Conservation (phyloP, 1,140 invertebrate genomes). For the Camponotus floridanus region DNA sequence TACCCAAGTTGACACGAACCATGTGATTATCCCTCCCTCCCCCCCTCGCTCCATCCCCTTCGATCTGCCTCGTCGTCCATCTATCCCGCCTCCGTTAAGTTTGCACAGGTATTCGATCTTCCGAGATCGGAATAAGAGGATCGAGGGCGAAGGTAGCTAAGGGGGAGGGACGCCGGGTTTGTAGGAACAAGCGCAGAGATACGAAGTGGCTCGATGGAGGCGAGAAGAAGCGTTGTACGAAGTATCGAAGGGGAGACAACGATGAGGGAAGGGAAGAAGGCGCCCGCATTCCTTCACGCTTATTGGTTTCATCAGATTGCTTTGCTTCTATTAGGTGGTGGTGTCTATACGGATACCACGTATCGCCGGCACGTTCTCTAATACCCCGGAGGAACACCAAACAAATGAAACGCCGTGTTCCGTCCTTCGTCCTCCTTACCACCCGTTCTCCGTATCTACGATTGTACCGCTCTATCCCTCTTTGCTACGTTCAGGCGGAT, state of each 20-base stretch:
- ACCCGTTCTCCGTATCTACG: neutral
- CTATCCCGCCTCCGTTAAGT: conserved; percentile 37
- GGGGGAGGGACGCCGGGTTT: conserved; percentile 12
- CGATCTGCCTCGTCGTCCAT: conserved; percentile 22
- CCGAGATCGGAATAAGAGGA: conserved; percentile 63
- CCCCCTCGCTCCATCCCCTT: neutral
- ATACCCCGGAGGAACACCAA: conserved; percentile 82
- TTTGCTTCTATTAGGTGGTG: conserved; percentile 82
- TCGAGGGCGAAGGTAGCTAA: conserved; percentile 46
- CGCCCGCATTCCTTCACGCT: conserved; percentile 84
- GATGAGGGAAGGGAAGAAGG: conserved; percentile 57
- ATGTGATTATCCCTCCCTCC: conserved; percentile 57
- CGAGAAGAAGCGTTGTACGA: conserved; percentile 40
- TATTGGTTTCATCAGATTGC: conserved; percentile 86
- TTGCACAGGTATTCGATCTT: conserved; percentile 58
- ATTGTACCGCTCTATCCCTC: conserved; percentile 33
- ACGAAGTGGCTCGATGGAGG: conserved; percentile 41
- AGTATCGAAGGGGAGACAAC: conserved; percentile 36
- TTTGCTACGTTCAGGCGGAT: conserved; percentile 40
- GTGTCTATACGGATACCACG: conserved; percentile 80
- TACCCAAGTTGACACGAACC: conserved; percentile 62
- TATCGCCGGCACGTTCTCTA: conserved; percentile 83
- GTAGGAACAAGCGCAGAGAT: conserved; percentile 41
- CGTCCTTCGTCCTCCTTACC: conserved; percentile 29
- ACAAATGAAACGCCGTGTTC: conserved; percentile 74